Base-by-base conservation (phyloP, 2,888 invertebrate genomes). In the Temnothorax ravouxi region DNA sequence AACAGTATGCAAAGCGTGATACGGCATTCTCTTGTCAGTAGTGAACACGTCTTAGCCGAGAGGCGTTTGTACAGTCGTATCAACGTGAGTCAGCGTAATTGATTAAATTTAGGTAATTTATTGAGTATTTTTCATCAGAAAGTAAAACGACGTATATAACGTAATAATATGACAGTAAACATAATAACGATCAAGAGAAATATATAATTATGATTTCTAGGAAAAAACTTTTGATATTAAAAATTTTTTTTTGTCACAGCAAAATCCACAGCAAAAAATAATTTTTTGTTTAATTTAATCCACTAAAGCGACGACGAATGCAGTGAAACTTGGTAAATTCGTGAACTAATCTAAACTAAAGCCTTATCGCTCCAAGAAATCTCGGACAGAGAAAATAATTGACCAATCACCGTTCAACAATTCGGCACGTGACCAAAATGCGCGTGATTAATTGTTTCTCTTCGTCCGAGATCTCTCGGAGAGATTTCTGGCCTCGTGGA, bases 101-200 rank as follows among this genome's bases (percentile, higher is more conserved):
- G 29, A 29, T 72, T 25, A 41, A 72, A 18, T 3, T 11, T 4
- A 38, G n/a, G 4, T 38, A 54, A 64, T 64, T 41, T 64, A 44
- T 66, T 25, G 38, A 52, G 15, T 72, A 18, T 56, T 11, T 3
- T 72, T 72, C 9, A 34, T 34, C 3, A 54, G 54, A 38, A 71
- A 15, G 1, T 34, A 71, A 59, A 74, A 59, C 59, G 56, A 11
- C 41, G 15, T 66, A 66, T 66, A 44, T 21, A 64, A 66, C 25
- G 9, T 8, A 29, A 29, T 2, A 25, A 56, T 34, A 34, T 34
- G 6, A 6, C 34, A 34, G 6, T 34, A 34, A 25, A 25, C 25
- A 5, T 15, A 41, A 41, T 62, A 41, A 41, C 13, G 41, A 64
- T 29, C 47, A 15, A 47, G 2, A 44, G 18, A 67, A 47, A 71